phyloP scores from a whole-genome alignment of 2,888 invertebrate species.

The Apotomis turbidana region DNA sequence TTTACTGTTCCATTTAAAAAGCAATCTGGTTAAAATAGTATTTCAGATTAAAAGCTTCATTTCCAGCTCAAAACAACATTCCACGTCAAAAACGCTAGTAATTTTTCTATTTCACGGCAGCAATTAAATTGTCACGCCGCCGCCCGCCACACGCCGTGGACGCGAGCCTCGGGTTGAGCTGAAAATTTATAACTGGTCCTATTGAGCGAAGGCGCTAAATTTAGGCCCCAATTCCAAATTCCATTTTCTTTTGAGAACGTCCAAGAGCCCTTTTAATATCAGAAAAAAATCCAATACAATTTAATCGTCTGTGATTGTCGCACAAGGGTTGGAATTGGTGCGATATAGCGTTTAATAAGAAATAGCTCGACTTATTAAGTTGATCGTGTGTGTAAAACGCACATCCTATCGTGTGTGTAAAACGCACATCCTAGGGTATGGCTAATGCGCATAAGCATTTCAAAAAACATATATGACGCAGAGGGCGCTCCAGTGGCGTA shows the following conservation, averaged over 20 bases:
- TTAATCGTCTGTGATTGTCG: constrained; percentile 28
- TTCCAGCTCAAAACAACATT: neutral
- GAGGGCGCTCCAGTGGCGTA: too few species aligned
- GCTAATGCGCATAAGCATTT: too few species aligned
- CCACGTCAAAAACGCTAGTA: neutral
- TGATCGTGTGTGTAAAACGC: too few species aligned
- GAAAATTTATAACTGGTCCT: constrained; percentile 27
- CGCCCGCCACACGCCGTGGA: neutral
- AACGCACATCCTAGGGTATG: too few species aligned
- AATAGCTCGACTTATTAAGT: constrained; percentile 10
- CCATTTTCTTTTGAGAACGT: constrained; percentile 34
- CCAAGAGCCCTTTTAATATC: constrained; percentile 33
- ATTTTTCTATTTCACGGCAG: neutral
- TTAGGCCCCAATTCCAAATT: constrained; percentile 38
- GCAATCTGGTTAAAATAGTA: too few species aligned
- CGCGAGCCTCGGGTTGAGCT: neutral
- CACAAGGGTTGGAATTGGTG: constrained; percentile 10
- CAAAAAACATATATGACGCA: too few species aligned
- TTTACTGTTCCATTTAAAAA: too few species aligned
- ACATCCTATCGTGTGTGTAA: too few species aligned
- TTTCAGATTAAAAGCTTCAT: too few species aligned
- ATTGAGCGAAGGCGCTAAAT: constrained; percentile 19
- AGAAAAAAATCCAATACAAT: constrained; percentile 31
- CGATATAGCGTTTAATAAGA: constrained; percentile 1
- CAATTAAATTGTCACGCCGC: constrained; percentile 7